Percentiles rank a stretch among this genome's conserved stretches.
These are phyloP conservation scores for Schlechtendalia chinensis DNA, from an alignment of 1,140 invertebrate genomes.

Conservation along the genomic window DNA sequence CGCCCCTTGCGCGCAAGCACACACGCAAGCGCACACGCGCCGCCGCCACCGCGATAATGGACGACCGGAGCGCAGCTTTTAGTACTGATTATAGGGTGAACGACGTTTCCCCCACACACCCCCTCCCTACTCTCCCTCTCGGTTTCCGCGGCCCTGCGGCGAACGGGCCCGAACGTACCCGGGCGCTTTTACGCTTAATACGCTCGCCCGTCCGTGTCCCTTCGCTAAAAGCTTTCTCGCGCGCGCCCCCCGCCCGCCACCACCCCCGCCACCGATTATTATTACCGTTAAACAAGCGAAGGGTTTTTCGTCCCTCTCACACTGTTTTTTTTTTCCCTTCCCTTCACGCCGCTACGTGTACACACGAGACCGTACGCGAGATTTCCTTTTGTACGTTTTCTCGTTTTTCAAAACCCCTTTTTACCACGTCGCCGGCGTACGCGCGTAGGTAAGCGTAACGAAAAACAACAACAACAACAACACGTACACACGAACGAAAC, in stretches of 20 bases:
- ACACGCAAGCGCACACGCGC: not conserved
- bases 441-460: not conserved
- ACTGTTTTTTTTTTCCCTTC: too few relatives aligned
- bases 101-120: slow-evolving; percentile 10
- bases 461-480: too few relatives aligned
- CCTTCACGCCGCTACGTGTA: not conserved
- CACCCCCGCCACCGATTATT: slow-evolving; percentile 9
- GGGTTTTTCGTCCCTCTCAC: slow-evolving; percentile 37
- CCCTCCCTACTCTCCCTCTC: too few relatives aligned
- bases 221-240: slow-evolving; percentile 37
- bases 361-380: not conserved
- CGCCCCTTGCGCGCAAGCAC: not conserved
- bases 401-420: too few relatives aligned
- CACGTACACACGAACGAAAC: too few relatives aligned
- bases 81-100: slow-evolving; percentile 50
- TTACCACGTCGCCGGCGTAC: too few relatives aligned
- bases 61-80: slow-evolving; percentile 44
- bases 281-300: slow-evolving; percentile 40
- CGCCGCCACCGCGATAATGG: slow-evolving; percentile 12
- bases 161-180: slow-evolving; percentile 19
- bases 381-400: not conserved
- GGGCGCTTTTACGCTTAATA: slow-evolving; percentile 47
- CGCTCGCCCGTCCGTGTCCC: not conserved
- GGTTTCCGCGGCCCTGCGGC: not conserved
- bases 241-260: not conserved